Percentiles rank a stretch among this genome's conserved stretches.
phyloP scores from a whole-genome alignment of 2,113 vertebrate genomes.

The Tetraodon nigroviridis region DNA sequence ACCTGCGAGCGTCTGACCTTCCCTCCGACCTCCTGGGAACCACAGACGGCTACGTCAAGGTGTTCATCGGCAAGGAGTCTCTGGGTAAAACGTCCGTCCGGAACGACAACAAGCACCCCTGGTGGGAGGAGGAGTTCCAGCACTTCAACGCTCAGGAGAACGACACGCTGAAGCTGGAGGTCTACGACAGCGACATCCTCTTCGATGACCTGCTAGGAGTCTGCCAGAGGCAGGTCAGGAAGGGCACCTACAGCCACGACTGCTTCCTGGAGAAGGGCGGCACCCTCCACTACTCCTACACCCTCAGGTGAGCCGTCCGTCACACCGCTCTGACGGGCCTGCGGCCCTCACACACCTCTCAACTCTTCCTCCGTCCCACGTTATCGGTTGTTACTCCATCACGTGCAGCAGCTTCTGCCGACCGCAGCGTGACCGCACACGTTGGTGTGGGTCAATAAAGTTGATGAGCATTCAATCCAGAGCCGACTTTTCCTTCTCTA shows the following conservation, averaged over 20 bases:
- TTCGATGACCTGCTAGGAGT: background rate
- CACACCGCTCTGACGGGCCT: background rate
- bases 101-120: background rate
- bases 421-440: background rate
- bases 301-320: background rate
- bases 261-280: background rate
- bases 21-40: background rate
- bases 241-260: background rate
- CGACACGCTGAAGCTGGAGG: background rate
- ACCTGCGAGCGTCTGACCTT: background rate
- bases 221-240: background rate
- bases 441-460: background rate
- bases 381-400: background rate
- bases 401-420: background rate
- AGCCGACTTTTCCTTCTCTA: background rate
- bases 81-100: background rate
- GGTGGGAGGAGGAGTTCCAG: slow-evolving; percentile 1
- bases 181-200: background rate
- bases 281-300: background rate
- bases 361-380: background rate
- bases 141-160: background rate
- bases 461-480: background rate
- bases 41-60: slow-evolving; percentile 1
- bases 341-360: too few relatives aligned
- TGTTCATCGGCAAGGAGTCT: background rate